Evolutionary conservation across 1,140 invertebrate genomes (phyloP), one percentile per base, ranked within the genome.

Genomic region (Aphidius gifuensis): DNA sequence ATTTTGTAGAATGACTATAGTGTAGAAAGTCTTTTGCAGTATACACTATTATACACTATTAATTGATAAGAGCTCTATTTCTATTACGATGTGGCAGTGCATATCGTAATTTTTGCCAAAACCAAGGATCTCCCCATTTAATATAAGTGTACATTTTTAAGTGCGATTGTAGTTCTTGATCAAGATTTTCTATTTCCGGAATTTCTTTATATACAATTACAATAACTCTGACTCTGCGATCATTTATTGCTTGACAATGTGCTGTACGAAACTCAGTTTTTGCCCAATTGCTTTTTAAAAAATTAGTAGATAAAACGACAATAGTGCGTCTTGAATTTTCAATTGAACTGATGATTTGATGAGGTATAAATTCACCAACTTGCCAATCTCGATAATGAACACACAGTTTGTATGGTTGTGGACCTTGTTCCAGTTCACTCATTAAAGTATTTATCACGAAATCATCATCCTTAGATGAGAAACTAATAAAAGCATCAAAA

Each of bases 401-500:
- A 71, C 92, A 96, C 0, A 90, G 69, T 69, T 87, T 86, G 69
- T 85, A 87, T 6, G 84, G 82, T 7, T 73, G 78, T 0, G 81
- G 72, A 1, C 85, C 86, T 7, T 73, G 74, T 74, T 91, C 89
- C n/a, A 96, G 74, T 49, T 85, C 81, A 1, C 86, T 79, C 45
- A 92, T 83, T 23, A 96, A 72, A 53, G 87, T 80, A 5, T 87
- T 80, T 0, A 86, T 75, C 1, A 95, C 86, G 72, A 90, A 92
- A 5, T 86, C 83, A 60, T 90, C 86, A 73, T 97, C 94, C 69
- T 87, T 85, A 68, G 92, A 87, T 1, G 92, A 91, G 71, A 90
- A 95, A 63, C 92, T 93, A 45, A 96, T 84, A 74, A 96, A 96
- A 0, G 91, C 92, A 71, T 97, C 94, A 74, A 89, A 94, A 5